A percentile compares a stretch with the other conserved stretches of the same genome.
phyloP scores from a whole-genome alignment of 1,140 invertebrate genomes.

The Holcopasites calliopsidis region DNA sequence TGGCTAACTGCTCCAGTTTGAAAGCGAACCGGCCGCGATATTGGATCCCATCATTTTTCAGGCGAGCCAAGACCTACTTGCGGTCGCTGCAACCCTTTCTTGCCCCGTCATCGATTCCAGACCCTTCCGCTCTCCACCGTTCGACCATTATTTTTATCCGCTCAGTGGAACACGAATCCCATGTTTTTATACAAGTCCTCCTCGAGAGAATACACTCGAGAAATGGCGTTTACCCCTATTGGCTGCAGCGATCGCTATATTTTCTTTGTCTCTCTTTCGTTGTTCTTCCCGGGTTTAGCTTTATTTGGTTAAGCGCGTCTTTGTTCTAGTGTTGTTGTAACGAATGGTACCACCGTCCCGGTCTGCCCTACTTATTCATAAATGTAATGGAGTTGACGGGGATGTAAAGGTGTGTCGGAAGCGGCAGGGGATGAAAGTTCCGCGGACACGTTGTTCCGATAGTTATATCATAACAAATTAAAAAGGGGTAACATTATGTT shows the following conservation, averaged over 20 bases:
- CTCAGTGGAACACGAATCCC: constrained; percentile 51
- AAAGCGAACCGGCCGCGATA: constrained; percentile 49
- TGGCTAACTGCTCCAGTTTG: constrained; percentile 51
- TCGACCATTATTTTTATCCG: constrained; percentile 52
- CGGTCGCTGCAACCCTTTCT: not conserved
- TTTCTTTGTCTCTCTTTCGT: not conserved
- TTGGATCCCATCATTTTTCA: constrained; percentile 65
- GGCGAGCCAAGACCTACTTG: constrained; percentile 26
- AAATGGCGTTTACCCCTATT: constrained; percentile 9
- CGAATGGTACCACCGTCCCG: too few species aligned
- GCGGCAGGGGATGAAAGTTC: too few species aligned
- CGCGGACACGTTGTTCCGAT: too few species aligned
- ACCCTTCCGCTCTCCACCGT: constrained; percentile 11
- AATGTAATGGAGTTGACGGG: too few species aligned
- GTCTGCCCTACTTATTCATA: too few species aligned
- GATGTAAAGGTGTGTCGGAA: too few species aligned
- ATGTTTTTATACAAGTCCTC: constrained; percentile 32
- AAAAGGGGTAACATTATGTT: too few species aligned
- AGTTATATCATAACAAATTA: too few species aligned
- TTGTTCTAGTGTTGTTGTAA: too few species aligned
- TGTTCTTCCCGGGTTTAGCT: too few species aligned
- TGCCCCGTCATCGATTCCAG: constrained; percentile 8
- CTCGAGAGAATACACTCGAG: constrained; percentile 9
- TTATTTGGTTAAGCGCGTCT: too few species aligned
- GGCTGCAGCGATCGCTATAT: not conserved